Evolutionary conservation across 2,888 invertebrate genomes (phyloP).

Genomic region (Frankliniella intonsa): DNA sequence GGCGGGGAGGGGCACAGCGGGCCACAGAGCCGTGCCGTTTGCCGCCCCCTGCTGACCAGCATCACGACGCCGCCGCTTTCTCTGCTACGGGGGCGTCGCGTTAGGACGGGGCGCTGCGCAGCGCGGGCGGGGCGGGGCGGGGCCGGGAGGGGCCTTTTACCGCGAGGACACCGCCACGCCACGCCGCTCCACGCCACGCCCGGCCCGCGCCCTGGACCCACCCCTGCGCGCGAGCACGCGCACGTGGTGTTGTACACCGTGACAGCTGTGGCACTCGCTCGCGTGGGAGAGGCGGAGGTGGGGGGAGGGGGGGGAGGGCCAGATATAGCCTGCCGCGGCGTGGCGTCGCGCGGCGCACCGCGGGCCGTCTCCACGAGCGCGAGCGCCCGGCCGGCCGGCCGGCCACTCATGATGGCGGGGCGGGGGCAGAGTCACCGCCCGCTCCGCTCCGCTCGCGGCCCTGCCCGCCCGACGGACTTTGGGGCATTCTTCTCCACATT

Average conservation of each 20-base stretch:
- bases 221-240: not conserved
- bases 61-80: not conserved
- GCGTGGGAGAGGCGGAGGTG: not conserved
- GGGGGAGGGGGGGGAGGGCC: not conserved
- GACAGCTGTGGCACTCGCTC: conserved; percentile 15
- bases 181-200: not conserved
- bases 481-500: not conserved
- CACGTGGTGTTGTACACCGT: not conserved
- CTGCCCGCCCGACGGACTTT: not conserved
- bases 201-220: not conserved
- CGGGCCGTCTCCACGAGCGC: conserved; percentile 4
- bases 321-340: not conserved
- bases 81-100: not conserved
- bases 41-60: not conserved
- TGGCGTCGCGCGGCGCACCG: not conserved
- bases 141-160: not conserved
- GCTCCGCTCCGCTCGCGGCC: not conserved
- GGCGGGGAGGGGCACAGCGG: not conserved
- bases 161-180: too few species aligned
- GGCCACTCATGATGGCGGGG: not conserved
- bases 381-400: not conserved
- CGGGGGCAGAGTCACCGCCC: not conserved
- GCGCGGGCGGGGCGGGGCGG: not conserved
- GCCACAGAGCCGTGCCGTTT: not conserved
- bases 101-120: not conserved